Conservation (phyloP, 2,113 vertebrate species). For the Micromys minutus region DNA sequence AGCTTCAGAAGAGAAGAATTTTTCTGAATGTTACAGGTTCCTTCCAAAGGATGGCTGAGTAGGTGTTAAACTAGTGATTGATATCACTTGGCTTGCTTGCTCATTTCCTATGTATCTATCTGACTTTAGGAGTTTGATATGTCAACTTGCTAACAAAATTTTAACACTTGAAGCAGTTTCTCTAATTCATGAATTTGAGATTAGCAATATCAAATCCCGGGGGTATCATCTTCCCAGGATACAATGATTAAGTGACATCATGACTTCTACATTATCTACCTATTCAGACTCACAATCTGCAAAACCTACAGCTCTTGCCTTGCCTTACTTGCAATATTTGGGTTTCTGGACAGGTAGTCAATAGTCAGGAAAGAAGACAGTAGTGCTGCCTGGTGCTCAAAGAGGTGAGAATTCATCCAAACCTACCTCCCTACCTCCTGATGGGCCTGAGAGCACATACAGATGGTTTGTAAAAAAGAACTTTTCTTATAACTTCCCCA, state of each 20-base stretch:
- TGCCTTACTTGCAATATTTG: slow-evolving; percentile 14
- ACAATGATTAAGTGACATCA: neutral
- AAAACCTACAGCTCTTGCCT: neutral
- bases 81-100: neutral
- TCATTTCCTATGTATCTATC: slow-evolving; percentile 5
- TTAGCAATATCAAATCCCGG: neutral
- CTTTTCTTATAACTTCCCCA: neutral
- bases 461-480: neutral
- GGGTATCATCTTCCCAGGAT: neutral
- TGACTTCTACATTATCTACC: neutral
- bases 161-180: neutral
- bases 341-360: neutral
- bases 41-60: neutral
- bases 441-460: neutral
- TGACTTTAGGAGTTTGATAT: slow-evolving; percentile 11
- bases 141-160: slow-evolving; percentile 19
- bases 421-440: neutral
- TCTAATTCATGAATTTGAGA: neutral
- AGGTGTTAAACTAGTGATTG: neutral
- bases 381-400: slow-evolving; percentile 47
- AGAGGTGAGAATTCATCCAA: neutral
- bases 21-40: neutral
- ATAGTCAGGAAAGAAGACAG: slow-evolving; percentile 1
- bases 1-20: neutral
- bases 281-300: neutral